Evolutionary conservation across 2,888 invertebrate genomes (phyloP).

Genomic region (Deilephila porcellus): DNA sequence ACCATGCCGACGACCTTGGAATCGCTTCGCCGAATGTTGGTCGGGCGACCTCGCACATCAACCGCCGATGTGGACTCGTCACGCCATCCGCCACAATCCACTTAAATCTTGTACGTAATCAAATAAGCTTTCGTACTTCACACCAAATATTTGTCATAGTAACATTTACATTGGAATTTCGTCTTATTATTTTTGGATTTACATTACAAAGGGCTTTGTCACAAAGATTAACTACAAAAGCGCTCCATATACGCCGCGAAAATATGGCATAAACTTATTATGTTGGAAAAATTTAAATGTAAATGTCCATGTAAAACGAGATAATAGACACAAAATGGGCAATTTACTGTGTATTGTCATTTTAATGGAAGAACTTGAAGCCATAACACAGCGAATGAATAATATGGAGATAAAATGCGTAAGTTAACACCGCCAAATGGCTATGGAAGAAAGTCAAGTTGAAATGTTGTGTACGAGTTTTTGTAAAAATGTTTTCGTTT

Average conservation of each 20-base stretch:
- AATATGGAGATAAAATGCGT: constrained; percentile 21
- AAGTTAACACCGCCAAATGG: constrained; percentile 27
- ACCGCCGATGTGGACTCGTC: constrained; percentile 71
- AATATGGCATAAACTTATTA: not conserved
- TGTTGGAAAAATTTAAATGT: not conserved
- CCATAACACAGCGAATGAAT: constrained; percentile 2
- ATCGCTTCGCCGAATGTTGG: constrained; percentile 68
- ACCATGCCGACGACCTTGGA: constrained; percentile 65
- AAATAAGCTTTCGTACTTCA: not conserved
- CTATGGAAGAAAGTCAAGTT: constrained; percentile 31
- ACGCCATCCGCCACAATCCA: constrained; percentile 62
- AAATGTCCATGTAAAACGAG: constrained; percentile 34
- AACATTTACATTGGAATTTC: not conserved
- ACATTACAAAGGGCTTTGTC: not conserved
- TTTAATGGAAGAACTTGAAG: not conserved
- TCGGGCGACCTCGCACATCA: constrained; percentile 70
- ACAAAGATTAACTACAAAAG: not conserved
- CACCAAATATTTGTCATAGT: not conserved
- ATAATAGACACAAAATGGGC: constrained; percentile 32
- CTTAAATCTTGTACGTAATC: constrained; percentile 38
- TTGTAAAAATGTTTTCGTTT: constrained; percentile 31
- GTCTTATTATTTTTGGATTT: not conserved
- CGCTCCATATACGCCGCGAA: not conserved
- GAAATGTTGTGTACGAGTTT: constrained; percentile 28
- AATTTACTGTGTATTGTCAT: constrained; percentile 21